Conservation (phyloP, 2,888 invertebrate genomes). For the Drosophila testacea region DNA sequence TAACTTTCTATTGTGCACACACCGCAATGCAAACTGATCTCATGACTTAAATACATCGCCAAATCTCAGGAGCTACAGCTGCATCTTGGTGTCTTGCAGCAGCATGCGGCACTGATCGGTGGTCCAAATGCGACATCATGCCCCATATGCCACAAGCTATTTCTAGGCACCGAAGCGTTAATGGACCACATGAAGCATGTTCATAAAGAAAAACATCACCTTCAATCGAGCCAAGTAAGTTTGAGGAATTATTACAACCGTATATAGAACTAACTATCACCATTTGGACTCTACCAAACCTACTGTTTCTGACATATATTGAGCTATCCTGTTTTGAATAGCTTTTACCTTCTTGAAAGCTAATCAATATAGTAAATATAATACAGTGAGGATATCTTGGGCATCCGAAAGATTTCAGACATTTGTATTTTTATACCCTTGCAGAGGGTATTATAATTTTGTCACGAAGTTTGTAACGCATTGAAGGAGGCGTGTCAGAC, state of each 20-base stretch:
- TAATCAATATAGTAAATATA: too few species aligned
- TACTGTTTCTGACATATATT: too few species aligned
- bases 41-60: constrained; percentile 25
- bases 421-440: too few species aligned
- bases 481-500: too few species aligned
- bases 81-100: constrained; percentile 97
- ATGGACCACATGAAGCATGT: constrained; percentile 98
- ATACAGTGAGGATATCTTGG: too few species aligned
- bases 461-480: too few species aligned
- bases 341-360: too few species aligned
- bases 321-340: too few species aligned
- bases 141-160: constrained; percentile 97
- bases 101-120: constrained; percentile 96
- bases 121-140: constrained; percentile 96
- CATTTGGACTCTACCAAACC: too few species aligned
- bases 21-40: constrained; percentile 26
- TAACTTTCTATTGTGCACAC: constrained; percentile 29
- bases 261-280: too few species aligned
- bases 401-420: too few species aligned
- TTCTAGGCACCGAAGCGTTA: constrained; percentile 95
- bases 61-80: constrained; percentile 92
- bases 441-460: too few species aligned
- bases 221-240: constrained; percentile 56
- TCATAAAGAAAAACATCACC: constrained; percentile 91
- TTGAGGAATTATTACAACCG: neutral